Conservation (phyloP, 2,888 invertebrate species). For the Norana najaformis region DNA sequence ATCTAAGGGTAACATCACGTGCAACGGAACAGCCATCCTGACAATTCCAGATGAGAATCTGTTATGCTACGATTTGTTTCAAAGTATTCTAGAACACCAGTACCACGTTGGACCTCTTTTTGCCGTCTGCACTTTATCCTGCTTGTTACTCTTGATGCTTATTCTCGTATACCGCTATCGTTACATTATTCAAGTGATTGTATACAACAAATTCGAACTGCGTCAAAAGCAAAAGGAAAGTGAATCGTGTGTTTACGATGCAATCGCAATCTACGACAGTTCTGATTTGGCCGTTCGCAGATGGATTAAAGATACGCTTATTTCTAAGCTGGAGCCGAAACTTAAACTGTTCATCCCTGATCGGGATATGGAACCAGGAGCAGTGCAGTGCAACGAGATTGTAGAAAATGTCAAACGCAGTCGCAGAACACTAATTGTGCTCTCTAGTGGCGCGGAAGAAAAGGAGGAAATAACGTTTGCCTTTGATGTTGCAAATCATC, state of each 20-base stretch:
- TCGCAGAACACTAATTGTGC: neutral
- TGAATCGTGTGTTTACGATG: neutral
- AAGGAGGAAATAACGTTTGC: neutral
- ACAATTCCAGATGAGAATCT: neutral
- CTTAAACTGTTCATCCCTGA: neutral
- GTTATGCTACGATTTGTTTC: neutral
- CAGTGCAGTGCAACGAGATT: neutral
- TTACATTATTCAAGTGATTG: neutral
- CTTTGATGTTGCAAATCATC: neutral
- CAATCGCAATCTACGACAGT: constrained; percentile 18
- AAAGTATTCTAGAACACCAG: neutral
- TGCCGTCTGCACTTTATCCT: neutral
- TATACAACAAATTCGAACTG: neutral
- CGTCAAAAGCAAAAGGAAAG: neutral
- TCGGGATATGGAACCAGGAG: neutral
- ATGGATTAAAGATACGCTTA: neutral
- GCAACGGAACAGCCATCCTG: constrained; percentile 14
- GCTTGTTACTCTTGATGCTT: neutral
- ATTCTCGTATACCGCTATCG: constrained; percentile 9
- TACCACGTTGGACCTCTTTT: neutral
- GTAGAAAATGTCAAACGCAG: neutral
- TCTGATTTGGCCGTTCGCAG: neutral
- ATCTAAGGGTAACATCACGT: neutral
- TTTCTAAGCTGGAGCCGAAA: neutral
- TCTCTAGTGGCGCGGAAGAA: neutral